Conservation (phyloP, 2,113 vertebrate genomes). For the Varanus salvator region DNA sequence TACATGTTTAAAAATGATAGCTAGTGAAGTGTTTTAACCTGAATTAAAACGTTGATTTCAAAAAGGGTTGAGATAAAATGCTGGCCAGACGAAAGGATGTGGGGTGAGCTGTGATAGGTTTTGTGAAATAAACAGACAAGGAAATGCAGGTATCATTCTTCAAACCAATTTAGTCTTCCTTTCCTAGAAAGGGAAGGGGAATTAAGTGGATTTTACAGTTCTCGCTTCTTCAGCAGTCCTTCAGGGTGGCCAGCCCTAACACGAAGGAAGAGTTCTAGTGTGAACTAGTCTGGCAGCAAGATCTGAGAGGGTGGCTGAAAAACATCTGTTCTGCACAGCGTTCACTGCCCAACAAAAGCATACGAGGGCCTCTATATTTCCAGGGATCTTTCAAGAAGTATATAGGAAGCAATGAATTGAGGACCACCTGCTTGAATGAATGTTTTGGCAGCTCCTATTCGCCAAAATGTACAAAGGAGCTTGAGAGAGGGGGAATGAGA, state of each 20-base stretch:
- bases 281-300: constrained; percentile 62
- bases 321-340: constrained; percentile 64
- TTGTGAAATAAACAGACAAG: not conserved
- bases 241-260: constrained; percentile 64
- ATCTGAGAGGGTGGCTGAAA: constrained; percentile 52
- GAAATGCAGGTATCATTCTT: constrained; percentile 43
- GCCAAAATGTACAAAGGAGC: constrained; percentile 50
- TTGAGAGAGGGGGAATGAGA: not conserved
- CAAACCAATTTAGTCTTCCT: constrained; percentile 1
- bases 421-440: constrained; percentile 63
- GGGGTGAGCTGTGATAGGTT: not conserved
- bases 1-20: not conserved
- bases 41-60: not conserved
- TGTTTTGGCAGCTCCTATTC: constrained; percentile 57
- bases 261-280: constrained; percentile 62
- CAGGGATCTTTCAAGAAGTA: constrained; percentile 60
- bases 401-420: constrained; percentile 57
- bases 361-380: constrained; percentile 48
- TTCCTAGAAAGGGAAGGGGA: constrained; percentile 35
- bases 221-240: constrained; percentile 48
- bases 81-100: not conserved
- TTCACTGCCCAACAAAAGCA: constrained; percentile 38
- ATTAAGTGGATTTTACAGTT: constrained; percentile 52
- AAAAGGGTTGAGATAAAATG: not conserved
- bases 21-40: not conserved